Percentiles rank a stretch among this genome's conserved stretches.
Evolutionary conservation across 2,113 vertebrate genomes (phyloP).

Genomic region (Eudyptes chrysolophus): DNA sequence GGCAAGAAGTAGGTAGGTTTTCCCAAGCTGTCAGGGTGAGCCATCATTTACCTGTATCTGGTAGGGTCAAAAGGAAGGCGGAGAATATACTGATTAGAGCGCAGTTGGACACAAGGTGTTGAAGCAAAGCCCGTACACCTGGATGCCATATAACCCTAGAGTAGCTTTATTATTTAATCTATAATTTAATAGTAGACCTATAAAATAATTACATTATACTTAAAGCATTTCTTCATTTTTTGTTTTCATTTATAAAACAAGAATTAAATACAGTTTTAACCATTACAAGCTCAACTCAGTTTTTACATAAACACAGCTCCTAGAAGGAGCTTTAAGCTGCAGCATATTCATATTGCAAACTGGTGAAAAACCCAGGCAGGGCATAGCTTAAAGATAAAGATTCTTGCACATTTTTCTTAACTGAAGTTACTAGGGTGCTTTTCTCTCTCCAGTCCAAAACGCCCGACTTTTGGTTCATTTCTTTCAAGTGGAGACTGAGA

Average conservation of each 20-base stretch:
- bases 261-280: slow-evolving; percentile 81
- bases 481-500: neutral
- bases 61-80: neutral
- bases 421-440: neutral
- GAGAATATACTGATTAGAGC: neutral
- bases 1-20: neutral
- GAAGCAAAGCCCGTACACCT: slow-evolving; percentile 42
- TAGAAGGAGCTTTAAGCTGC: slow-evolving; percentile 63
- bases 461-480: neutral
- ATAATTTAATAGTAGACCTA: slow-evolving; percentile 82
- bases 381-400: slow-evolving; percentile 41
- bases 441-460: neutral
- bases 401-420: slow-evolving; percentile 5
- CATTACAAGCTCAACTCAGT: slow-evolving; percentile 73
- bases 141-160: slow-evolving; percentile 69
- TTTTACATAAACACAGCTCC: slow-evolving; percentile 69
- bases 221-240: slow-evolving; percentile 78
- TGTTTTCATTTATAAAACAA: slow-evolving; percentile 79
- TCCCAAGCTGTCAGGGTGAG: neutral
- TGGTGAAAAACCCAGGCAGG: slow-evolving; percentile 15
- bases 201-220: slow-evolving; percentile 84
- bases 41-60: neutral
- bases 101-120: neutral
- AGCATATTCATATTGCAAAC: slow-evolving; percentile 67
- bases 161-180: slow-evolving; percentile 81